Evolutionary conservation across 2,113 vertebrate species (phyloP).

Genomic region (Zosterops hypoxanthus): DNA sequence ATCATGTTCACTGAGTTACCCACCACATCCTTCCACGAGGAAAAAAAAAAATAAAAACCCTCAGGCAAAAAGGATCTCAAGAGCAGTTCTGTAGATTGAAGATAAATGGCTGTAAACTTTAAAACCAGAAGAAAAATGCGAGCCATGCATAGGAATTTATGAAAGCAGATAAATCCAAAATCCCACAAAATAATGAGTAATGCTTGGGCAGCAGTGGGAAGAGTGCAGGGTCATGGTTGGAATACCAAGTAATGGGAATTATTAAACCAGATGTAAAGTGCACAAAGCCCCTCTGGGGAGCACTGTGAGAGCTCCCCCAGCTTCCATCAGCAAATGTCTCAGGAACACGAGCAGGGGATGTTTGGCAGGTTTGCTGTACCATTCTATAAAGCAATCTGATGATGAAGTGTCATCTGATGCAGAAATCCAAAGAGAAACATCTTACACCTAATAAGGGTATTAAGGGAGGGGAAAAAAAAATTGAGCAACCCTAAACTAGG

Average conservation of each 20-base stretch:
- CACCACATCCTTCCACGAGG: background rate
- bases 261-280: constrained; percentile 58
- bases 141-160: background rate
- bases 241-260: constrained; percentile 23
- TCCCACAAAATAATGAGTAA: background rate
- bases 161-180: background rate
- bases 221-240: background rate
- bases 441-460: constrained; percentile 45
- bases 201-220: background rate
- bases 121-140: background rate
- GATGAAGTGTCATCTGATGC: constrained; percentile 53
- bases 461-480: background rate
- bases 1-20: background rate
- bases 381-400: constrained; percentile 12
- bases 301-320: background rate
- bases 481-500: background rate
- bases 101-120: background rate
- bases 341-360: background rate
- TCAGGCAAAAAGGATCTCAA: background rate
- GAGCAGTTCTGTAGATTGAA: background rate
- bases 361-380: background rate
- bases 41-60: background rate
- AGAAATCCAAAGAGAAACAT: constrained; percentile 43
- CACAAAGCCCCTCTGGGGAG: background rate
- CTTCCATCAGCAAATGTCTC: constrained; percentile 28